phyloP scores from a whole-genome alignment of 1,140 invertebrate species.

The Maconellicoccus hirsutus region DNA sequence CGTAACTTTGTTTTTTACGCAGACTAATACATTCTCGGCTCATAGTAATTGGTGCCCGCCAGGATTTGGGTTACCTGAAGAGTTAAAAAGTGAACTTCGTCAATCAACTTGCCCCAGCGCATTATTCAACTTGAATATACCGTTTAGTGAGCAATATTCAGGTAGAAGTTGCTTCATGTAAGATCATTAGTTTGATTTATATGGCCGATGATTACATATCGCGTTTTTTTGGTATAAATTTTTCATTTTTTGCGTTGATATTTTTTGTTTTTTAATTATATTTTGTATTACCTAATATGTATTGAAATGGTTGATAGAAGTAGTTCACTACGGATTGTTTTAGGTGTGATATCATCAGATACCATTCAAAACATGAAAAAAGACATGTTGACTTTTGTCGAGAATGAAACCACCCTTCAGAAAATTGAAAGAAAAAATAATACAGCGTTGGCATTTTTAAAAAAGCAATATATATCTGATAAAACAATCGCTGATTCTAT shows the following conservation, averaged over 20 bases:
- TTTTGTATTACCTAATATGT: too few relatives aligned
- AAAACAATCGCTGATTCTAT: conserved; percentile 98
- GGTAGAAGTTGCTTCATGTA: too few relatives aligned
- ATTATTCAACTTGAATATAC: conserved; percentile 32
- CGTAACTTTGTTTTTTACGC: neutral
- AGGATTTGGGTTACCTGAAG: conserved; percentile 34
- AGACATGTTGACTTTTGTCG: neutral
- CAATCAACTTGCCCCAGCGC: neutral
- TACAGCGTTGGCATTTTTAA: neutral
- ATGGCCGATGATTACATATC: too few relatives aligned
- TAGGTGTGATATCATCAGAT: neutral
- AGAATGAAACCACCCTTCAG: neutral
- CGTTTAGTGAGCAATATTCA: conserved; percentile 36
- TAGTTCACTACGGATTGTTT: too few relatives aligned
- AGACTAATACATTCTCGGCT: conserved; percentile 40
- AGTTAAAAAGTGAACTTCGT: conserved; percentile 25
- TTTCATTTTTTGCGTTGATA: too few relatives aligned
- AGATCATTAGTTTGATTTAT: too few relatives aligned
- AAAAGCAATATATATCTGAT: conserved; percentile 48
- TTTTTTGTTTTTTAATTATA: too few relatives aligned
- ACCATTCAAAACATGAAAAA: neutral
- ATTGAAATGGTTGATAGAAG: too few relatives aligned
- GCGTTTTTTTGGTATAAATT: too few relatives aligned
- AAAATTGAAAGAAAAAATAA: neutral
- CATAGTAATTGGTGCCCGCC: conserved; percentile 47